Evolutionary conservation across 2,797 vertebrate genomes (phyloP).

Genomic region (Acipenser ruthenus): DNA sequence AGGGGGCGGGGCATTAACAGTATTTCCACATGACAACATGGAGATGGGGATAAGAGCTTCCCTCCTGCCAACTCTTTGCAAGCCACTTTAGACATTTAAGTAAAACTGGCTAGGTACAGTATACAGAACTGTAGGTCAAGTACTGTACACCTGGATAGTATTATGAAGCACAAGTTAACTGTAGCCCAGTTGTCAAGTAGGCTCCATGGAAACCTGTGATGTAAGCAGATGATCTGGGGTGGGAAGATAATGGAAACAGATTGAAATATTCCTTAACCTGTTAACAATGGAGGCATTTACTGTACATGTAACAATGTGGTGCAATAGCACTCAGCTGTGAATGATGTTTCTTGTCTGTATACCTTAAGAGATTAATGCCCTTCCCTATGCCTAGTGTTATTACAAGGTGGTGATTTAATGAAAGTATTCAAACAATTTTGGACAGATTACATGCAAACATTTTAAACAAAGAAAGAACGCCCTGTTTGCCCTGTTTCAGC

Average conservation of each 20-base stretch:
- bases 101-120: no score
- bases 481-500: no score
- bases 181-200: no score
- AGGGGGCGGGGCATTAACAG: no score
- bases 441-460: conserved; percentile 44
- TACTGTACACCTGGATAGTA: no score
- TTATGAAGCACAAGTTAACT: no score
- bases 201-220: no score
- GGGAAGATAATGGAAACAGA: conserved; percentile 16
- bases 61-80: no score
- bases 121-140: no score
- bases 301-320: conserved; percentile 23
- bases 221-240: not conserved
- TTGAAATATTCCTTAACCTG: conserved; percentile 2
- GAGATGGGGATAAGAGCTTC: no score
- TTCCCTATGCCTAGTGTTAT: not conserved
- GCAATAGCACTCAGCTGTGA: conserved; percentile 3
- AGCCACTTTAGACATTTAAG: no score
- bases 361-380: conserved; percentile 20
- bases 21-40: no score
- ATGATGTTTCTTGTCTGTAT: not conserved
- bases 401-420: conserved; percentile 39
- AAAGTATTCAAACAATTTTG: conserved; percentile 52
- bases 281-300: conserved; percentile 23
- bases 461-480: conserved; percentile 34